Percentiles rank a stretch among this genome's conserved stretches.
These are phyloP conservation scores for Syngnathoides biaculeatus DNA, from an alignment of 2,113 vertebrate species.

Conservation along the genomic window DNA sequence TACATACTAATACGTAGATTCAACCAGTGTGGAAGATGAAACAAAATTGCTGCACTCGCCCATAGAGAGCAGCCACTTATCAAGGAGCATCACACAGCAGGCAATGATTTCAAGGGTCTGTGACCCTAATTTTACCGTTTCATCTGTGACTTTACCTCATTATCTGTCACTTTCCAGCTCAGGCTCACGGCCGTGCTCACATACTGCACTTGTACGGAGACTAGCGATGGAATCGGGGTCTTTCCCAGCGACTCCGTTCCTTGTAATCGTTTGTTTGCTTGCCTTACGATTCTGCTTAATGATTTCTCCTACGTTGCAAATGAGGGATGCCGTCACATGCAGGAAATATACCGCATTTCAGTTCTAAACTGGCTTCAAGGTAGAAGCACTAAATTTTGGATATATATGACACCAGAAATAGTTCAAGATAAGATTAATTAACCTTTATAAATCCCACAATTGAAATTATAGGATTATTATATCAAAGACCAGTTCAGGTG, in stretches of 20 bases:
- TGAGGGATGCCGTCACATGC: neutral
- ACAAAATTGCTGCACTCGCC: slow-evolving; percentile 1
- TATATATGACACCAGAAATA: no score
- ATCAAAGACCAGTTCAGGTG: slow-evolving; percentile 33
- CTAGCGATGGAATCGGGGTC: no score
- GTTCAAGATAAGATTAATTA: no score
- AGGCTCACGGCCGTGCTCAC: slow-evolving; percentile 12
- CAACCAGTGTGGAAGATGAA: neutral
- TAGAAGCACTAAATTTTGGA: no score
- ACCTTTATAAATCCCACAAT: neutral
- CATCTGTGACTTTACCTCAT: slow-evolving; percentile 20
- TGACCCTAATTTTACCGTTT: slow-evolving; percentile 48
- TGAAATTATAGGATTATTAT: no score
- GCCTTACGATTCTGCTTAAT: neutral
- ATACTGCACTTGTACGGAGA: neutral
- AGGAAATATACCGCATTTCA: neutral
- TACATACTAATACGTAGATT: neutral
- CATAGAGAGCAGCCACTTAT: slow-evolving; percentile 13
- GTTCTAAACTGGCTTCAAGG: no score
- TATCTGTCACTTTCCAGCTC: slow-evolving; percentile 30
- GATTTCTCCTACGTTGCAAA: neutral
- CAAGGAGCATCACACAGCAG: slow-evolving; percentile 5
- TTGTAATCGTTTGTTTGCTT: neutral
- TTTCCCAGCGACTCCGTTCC: neutral
- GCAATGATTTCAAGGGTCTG: slow-evolving; percentile 10